A percentile compares a stretch with the other conserved stretches of the same genome.
Evolutionary conservation across 2,888 invertebrate species (phyloP).

Genomic region (Empis livida): DNA sequence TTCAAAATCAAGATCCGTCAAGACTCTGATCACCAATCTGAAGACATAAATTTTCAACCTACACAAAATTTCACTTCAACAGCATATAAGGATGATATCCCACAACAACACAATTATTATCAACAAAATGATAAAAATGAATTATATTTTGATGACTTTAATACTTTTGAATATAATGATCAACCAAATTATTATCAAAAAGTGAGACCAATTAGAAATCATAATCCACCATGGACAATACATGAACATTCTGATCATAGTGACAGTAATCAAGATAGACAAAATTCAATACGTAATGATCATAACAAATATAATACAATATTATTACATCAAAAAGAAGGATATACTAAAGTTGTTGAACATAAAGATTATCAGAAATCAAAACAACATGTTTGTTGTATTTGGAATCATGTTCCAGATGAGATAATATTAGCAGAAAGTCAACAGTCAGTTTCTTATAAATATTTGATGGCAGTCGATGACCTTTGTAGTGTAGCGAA

Average conservation of each 20-base stretch:
- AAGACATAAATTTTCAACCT: conserved; percentile 13
- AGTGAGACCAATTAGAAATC: no score
- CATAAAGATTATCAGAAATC: conserved; percentile 21
- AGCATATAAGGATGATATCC: not conserved
- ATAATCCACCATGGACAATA: no score
- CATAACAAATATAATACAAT: no score
- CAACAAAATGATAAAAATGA: not conserved
- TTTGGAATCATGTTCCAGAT: conserved; percentile 19
- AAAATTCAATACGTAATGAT: no score
- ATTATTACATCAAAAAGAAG: conserved; percentile 7
- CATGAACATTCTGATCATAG: no score
- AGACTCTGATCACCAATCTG: conserved; percentile 8
- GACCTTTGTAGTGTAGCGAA: conserved; percentile 37
- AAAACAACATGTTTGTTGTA: conserved; percentile 21
- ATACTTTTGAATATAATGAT: no score
- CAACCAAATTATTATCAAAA: no score
- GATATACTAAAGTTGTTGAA: conserved; percentile 24
- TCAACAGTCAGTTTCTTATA: conserved; percentile 27
- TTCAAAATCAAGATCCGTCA: conserved; percentile 11
- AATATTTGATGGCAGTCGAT: conserved; percentile 43
- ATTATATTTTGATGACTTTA: not conserved
- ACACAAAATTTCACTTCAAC: not conserved
- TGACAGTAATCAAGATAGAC: no score
- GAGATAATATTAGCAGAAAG: conserved; percentile 18
- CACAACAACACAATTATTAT: no score